Base-by-base conservation (phyloP, 2,888 invertebrate genomes). In the Teleogryllus oceanicus region DNA sequence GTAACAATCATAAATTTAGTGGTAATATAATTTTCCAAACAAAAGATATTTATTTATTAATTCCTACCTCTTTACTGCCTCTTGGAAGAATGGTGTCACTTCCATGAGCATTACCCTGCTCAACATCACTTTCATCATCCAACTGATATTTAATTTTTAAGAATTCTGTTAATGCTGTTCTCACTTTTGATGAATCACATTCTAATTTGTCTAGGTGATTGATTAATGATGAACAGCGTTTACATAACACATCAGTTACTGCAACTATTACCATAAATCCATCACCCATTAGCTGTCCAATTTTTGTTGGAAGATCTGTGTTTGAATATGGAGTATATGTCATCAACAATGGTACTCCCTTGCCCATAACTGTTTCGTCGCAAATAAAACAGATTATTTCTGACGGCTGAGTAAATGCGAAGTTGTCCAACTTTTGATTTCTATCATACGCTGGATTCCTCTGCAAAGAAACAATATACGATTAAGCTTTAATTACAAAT, bases 191-290 rank as follows among this genome's bases (percentile, higher is more conserved):
- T 37, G 81, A 62, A 21, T 83, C 81, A 50, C 74, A 75, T 80
- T 83, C 83, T 37, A 83, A 75, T 79, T 83, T 82, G 80, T 82
- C 83, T 16, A 83, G 77, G n/a, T 79, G 78, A 62, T 82, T 83
- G 62, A 83, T 37, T 77, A 83, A 75, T 13, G 77, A 21, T 18
- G 77, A 49, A 78, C 83, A 83, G 18, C 81, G 80, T 24, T 21
- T 37, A 80, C 83, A 83, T n/a, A 83, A 50, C 10, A 81, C 75
- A 80, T 83, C 83, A 12, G 79, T 79, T 16, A 50, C 78, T 18
- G 78, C 79, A 21, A 83, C 80, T 21, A 83, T 78, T 18, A 83
- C 79, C 80, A 83, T 81, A 80, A 81, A 82, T 13, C 79, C 78
- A 49, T 83, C 82, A 24, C 83, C 83, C 81, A 83, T 81, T 51